phyloP scores from a whole-genome alignment of 1,140 invertebrate genomes.

The Diprion similis region DNA sequence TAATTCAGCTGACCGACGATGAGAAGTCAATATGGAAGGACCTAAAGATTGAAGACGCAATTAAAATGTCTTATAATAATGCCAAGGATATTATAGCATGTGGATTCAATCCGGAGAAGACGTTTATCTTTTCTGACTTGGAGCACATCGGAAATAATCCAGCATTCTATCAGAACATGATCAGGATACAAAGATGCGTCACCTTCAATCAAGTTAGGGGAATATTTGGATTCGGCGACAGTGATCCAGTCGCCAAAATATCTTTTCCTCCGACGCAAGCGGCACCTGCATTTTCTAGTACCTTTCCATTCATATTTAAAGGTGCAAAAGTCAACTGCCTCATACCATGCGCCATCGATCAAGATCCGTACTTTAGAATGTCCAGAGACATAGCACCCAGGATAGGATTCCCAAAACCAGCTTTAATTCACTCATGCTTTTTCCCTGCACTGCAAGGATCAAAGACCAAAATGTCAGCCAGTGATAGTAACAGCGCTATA shows the following conservation, averaged over 20 bases:
- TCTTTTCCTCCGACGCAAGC: conserved; percentile 97
- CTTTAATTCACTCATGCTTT: conserved; percentile 92
- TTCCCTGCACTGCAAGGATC: conserved; percentile 97
- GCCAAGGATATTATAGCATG: conserved; percentile 98
- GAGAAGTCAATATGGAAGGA: conserved; percentile 99
- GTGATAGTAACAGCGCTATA: conserved; percentile 92
- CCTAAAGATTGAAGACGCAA: conserved; percentile 87
- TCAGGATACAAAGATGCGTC: conserved; percentile 89
- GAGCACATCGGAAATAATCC: conserved; percentile 91
- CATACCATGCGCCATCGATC: conserved; percentile 99
- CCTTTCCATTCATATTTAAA: conserved; percentile 96
- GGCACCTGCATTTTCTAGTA: conserved; percentile 90
- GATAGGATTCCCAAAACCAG: conserved; percentile 90
- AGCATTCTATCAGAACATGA: conserved; percentile 92
- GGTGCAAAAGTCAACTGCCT: conserved; percentile 87
- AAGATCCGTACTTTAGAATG: conserved; percentile 99
- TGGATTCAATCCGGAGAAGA: conserved; percentile 96
- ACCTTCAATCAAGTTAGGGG: conserved; percentile 96
- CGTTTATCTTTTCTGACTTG: conserved; percentile 97
- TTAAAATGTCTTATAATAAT: conserved; percentile 88
- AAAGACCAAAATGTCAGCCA: conserved; percentile 98
- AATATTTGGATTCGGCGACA: conserved; percentile 98
- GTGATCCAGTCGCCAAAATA: conserved; percentile 96
- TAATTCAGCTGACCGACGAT: conserved; percentile 98
- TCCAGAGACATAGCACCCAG: conserved; percentile 94